Evolutionary conservation across 2,797 vertebrate genomes (phyloP).

Genomic region (Sebastiscus albofasciatus): DNA sequence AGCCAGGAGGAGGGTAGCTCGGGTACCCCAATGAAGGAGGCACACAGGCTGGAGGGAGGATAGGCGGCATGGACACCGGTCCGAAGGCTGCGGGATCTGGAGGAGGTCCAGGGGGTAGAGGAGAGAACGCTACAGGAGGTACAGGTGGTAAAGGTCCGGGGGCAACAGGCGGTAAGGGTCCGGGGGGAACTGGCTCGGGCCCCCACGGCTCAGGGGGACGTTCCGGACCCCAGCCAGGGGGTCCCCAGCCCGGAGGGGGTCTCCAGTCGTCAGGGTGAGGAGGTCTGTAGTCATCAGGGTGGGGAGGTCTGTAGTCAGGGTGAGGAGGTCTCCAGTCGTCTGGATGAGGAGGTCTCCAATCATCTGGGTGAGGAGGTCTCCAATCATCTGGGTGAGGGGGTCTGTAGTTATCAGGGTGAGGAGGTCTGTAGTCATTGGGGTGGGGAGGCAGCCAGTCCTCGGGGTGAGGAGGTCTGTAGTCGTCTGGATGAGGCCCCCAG

Average conservation of each 20-base stretch:
- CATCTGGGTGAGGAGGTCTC: neutral
- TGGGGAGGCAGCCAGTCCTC: conserved; percentile 45
- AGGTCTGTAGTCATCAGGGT: conserved; percentile 20
- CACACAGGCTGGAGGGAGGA: conserved; percentile 20
- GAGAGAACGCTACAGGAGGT: too few relatives aligned
- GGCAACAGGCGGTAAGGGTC: neutral
- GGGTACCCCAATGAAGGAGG: conserved; percentile 35
- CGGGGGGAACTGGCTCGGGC: neutral
- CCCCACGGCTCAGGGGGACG: conserved; percentile 42
- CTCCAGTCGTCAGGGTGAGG: neutral
- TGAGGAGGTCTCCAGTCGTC: conserved; percentile 9
- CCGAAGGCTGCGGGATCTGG: conserved; percentile 26
- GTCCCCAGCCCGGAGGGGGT: conserved; percentile 4
- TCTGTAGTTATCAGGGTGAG: conserved; percentile 43
- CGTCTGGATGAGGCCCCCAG: conserved; percentile 44
- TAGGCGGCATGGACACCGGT: neutral
- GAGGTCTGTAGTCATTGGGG: neutral
- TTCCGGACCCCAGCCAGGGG: conserved; percentile 29
- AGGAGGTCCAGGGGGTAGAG: conserved; percentile 3
- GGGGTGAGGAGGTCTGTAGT: conserved; percentile 30
- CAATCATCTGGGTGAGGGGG: neutral
- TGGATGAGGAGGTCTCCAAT: conserved; percentile 9
- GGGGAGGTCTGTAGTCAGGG: conserved; percentile 5
- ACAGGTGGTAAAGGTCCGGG: conserved; percentile 13
- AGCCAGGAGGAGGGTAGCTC: conserved; percentile 33